Percentiles rank a stretch among this genome's conserved stretches.
Conservation (phyloP, 2,113 vertebrate species). For the Hassar affinis region DNA sequence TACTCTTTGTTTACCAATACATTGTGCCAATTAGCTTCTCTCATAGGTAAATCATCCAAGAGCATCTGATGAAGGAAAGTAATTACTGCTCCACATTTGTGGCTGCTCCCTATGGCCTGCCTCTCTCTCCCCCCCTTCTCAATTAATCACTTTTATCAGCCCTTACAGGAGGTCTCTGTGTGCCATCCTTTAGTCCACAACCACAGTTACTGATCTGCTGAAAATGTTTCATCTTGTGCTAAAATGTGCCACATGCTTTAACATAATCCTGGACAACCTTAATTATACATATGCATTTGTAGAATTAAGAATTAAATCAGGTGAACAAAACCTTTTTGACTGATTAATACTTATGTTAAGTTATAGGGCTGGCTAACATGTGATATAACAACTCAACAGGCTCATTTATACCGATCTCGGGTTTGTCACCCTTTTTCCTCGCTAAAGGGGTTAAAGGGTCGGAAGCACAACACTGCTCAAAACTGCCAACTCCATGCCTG, state of each 20-base stretch:
- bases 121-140: slow-evolving; percentile 48
- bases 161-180: slow-evolving; percentile 51
- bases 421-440: too few species aligned
- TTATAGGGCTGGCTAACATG: too few species aligned
- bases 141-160: slow-evolving; percentile 66
- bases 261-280: neutral
- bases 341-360: neutral
- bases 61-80: slow-evolving; percentile 66
- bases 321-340: neutral
- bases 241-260: neutral
- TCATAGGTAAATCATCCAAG: slow-evolving; percentile 68
- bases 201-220: neutral
- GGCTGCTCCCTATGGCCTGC: slow-evolving; percentile 57
- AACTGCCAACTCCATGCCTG: too few species aligned
- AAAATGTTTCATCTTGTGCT: neutral
- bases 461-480: too few species aligned
- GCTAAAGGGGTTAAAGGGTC: too few species aligned
- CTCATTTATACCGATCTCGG: too few species aligned
- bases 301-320: neutral
- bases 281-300: neutral
- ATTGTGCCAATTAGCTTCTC: slow-evolving; percentile 73
- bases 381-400: too few species aligned
- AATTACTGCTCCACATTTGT: slow-evolving; percentile 65
- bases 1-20: slow-evolving; percentile 71
- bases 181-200: slow-evolving; percentile 15